Conservation (phyloP, 2,888 invertebrate genomes). For the Periphyllus acericola region DNA sequence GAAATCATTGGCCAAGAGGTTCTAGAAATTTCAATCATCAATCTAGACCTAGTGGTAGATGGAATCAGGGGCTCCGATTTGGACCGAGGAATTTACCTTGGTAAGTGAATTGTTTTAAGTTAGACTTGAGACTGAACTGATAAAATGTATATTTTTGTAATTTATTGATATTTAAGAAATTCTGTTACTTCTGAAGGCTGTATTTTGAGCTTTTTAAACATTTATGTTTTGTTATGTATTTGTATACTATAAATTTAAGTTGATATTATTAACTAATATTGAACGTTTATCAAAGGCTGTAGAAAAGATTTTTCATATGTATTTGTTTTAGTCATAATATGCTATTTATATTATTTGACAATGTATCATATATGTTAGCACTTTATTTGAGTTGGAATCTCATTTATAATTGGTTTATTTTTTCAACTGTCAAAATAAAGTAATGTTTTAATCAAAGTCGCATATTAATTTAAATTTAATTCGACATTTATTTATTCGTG, state of each 20-base stretch:
- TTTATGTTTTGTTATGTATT: conserved; percentile 46
- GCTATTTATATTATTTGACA: neutral
- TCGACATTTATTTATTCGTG: conserved; percentile 4
- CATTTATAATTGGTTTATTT: conserved; percentile 31
- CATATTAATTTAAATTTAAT: neutral
- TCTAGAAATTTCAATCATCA: conserved; percentile 39
- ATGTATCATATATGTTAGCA: conserved; percentile 9
- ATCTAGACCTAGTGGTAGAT: conserved; percentile 40
- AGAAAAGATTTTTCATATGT: neutral
- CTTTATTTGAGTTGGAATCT: conserved; percentile 12
- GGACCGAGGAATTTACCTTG: conserved; percentile 58
- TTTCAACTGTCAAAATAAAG: neutral
- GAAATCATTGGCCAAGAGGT: conserved; percentile 41
- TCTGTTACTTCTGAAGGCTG: conserved; percentile 24
- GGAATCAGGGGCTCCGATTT: conserved; percentile 46
- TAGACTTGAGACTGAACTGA: conserved; percentile 51
- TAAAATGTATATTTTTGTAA: conserved; percentile 49
- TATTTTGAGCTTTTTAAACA: conserved; percentile 18
- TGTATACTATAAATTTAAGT: conserved; percentile 46
- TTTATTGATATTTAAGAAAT: conserved; percentile 25
- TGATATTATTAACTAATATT: conserved; percentile 24
- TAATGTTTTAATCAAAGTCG: neutral
- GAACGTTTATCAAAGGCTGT: neutral
- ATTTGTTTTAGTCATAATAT: conserved; percentile 3
- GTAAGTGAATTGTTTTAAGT: conserved; percentile 54